Evolutionary conservation across 2,797 vertebrate genomes (phyloP).

Genomic region (Sarcophilus harrisii): DNA sequence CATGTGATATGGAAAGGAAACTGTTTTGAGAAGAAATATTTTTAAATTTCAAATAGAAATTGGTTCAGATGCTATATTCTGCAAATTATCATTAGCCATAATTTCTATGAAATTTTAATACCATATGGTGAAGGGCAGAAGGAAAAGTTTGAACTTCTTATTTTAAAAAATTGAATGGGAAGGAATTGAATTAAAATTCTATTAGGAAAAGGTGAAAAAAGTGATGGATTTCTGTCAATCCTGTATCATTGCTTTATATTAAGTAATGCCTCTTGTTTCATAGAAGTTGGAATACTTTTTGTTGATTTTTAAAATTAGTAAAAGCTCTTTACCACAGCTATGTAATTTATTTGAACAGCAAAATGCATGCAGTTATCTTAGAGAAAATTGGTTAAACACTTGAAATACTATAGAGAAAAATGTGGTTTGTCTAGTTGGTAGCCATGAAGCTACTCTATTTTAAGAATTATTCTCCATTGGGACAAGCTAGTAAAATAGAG

Average conservation of each 20-base stretch:
- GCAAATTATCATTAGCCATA: background rate
- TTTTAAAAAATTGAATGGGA: constrained; percentile 23
- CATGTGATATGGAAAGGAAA: background rate
- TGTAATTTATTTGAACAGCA: constrained; percentile 22
- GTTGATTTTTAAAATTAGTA: constrained; percentile 25
- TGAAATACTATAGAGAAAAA: constrained; percentile 18
- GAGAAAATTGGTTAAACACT: constrained; percentile 31
- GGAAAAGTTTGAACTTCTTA: constrained; percentile 29
- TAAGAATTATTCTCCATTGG: background rate
- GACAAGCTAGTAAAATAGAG: background rate
- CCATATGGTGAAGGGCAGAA: background rate
- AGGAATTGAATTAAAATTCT: constrained; percentile 13
- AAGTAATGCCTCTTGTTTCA: constrained; percentile 13
- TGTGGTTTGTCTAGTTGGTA: constrained; percentile 3
- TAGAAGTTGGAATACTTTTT: background rate
- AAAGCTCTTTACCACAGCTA: constrained; percentile 20
- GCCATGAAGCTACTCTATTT: background rate
- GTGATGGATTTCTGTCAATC: background rate
- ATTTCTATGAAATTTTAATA: background rate
- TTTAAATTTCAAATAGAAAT: background rate
- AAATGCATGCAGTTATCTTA: background rate
- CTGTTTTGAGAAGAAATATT: background rate
- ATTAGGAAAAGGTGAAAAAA: background rate
- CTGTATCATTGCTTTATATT: background rate
- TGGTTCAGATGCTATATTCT: background rate